phyloP scores from a whole-genome alignment of 1,140 invertebrate genomes.

The Tenebrio molitor region DNA sequence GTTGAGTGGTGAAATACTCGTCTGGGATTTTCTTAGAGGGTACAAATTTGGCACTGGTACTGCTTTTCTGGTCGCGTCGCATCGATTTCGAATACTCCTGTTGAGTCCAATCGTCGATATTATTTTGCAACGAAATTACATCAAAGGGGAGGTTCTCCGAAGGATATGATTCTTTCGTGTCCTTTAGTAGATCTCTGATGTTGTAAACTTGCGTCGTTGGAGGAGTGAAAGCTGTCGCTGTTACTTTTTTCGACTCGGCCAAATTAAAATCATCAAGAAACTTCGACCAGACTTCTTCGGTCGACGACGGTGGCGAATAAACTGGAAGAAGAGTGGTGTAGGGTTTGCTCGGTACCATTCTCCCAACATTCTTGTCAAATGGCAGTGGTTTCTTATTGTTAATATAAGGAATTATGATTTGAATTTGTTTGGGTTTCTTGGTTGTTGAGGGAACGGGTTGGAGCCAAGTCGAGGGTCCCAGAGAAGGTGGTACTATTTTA shows the following conservation, averaged over 20 bases:
- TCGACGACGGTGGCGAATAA: conserved; percentile 58
- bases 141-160: conserved; percentile 73
- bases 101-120: conserved; percentile 88
- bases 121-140: conserved; percentile 80
- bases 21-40: conserved; percentile 81
- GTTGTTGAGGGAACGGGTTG: conserved; percentile 54
- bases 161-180: conserved; percentile 9
- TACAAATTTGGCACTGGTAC: conserved; percentile 71
- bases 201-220: conserved; percentile 56
- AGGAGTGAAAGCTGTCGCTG: conserved; percentile 39
- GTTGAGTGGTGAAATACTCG: conserved; percentile 79
- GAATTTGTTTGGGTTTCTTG: conserved; percentile 72
- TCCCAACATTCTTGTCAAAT: conserved; percentile 3
- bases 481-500: conserved; percentile 63
- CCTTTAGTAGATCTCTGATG: conserved; percentile 59
- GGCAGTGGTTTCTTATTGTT: conserved; percentile 65
- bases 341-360: conserved; percentile 34
- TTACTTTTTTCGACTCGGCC: conserved; percentile 42
- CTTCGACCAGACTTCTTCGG: conserved; percentile 56
- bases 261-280: conserved; percentile 50
- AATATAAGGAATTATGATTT: conserved; percentile 85
- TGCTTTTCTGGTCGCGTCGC: conserved; percentile 59
- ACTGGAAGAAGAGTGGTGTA: conserved; percentile 54
- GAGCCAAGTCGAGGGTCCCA: conserved; percentile 56
- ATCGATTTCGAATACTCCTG: conserved; percentile 77